Evolutionary conservation across 2,888 invertebrate species (phyloP).

Genomic region (Trachelus tabidus): DNA sequence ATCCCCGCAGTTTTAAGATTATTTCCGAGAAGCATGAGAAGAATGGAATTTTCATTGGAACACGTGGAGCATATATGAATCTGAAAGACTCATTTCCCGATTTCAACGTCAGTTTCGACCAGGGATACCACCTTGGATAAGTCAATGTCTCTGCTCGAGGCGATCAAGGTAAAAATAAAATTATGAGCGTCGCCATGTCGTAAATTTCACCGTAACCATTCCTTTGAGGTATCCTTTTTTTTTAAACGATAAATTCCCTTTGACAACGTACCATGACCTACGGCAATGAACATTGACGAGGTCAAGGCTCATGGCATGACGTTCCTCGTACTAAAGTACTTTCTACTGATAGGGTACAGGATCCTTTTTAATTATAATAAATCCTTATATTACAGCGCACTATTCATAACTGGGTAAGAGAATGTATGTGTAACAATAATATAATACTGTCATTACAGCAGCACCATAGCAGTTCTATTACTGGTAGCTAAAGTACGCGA

Average conservation of each 20-base stretch:
- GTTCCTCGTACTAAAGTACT: background rate
- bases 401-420: background rate
- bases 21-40: background rate
- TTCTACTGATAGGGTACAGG: background rate
- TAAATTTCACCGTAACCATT: conserved; percentile 36
- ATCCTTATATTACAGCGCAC: background rate
- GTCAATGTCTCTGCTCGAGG: conserved; percentile 15
- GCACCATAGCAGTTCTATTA: background rate
- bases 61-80: background rate
- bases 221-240: conserved; percentile 26
- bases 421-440: background rate
- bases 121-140: background rate
- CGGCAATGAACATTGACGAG: conserved; percentile 10
- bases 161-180: conserved; percentile 26
- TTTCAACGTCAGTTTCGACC: background rate
- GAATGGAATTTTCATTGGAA: background rate
- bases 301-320: conserved; percentile 11
- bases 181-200: conserved; percentile 42
- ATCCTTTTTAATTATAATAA: background rate
- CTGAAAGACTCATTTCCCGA: background rate
- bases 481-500: background rate
- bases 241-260: background rate
- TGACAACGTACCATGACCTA: conserved; percentile 22
- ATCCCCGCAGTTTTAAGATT: background rate
- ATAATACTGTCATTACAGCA: background rate